Conservation (phyloP, 2,888 invertebrate genomes). For the Thereva nobilitata region DNA sequence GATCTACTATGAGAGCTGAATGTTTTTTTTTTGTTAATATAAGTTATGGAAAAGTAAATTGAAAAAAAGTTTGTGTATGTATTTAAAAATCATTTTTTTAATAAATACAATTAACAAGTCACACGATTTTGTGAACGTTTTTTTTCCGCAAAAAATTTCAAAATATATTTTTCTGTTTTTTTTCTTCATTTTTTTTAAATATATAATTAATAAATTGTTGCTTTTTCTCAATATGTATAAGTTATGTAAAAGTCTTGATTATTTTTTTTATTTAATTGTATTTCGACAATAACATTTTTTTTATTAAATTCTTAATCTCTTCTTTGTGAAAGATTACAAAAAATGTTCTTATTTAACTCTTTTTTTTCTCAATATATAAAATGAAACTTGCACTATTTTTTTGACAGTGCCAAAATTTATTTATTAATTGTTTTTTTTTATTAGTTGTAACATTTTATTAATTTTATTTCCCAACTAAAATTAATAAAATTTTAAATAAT, state of each 20-base stretch:
- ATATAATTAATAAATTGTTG: conserved; percentile 26
- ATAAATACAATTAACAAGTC: conserved; percentile 24
- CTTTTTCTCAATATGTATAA: conserved; percentile 19
- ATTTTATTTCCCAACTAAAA: no score
- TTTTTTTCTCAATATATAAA: no score
- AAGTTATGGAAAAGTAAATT: background rate
- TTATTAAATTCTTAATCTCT: conserved; percentile 23
- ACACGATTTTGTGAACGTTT: conserved; percentile 29
- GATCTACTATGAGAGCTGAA: no score
- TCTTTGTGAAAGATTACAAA: background rate
- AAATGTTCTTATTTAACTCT: no score
- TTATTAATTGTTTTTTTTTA: no score
- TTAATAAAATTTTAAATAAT: background rate
- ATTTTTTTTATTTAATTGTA: background rate
- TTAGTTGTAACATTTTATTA: no score
- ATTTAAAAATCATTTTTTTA: background rate
- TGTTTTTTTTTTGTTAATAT: conserved; percentile 7
- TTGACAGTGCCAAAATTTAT: no score
- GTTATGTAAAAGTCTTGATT: conserved; percentile 31
- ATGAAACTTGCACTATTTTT: no score
- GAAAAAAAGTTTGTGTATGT: background rate
- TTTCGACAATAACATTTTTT: conserved; percentile 14
- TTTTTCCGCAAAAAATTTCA: conserved; percentile 31
- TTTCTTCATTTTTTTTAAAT: background rate
- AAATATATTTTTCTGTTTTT: conserved; percentile 35